Conservation (phyloP, 1,140 invertebrate species). For the Leptopilina clavipes region DNA sequence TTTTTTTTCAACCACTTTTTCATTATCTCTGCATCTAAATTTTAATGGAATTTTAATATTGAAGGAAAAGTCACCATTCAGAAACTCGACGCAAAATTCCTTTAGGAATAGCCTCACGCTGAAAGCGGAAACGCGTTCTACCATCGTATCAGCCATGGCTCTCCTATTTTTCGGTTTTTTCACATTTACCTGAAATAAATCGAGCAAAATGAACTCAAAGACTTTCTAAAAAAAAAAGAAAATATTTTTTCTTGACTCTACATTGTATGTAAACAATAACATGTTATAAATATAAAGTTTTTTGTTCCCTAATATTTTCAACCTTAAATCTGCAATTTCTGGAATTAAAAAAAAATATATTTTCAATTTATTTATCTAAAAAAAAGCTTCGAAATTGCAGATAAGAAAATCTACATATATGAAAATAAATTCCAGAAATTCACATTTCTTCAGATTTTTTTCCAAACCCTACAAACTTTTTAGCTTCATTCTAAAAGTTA, state of each 20-base stretch:
- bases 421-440: neutral
- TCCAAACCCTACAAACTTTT: neutral
- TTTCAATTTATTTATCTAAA: too few species aligned
- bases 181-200: constrained; percentile 73
- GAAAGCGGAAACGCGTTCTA: constrained; percentile 84
- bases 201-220: constrained; percentile 4
- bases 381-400: too few species aligned
- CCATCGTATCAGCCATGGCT: constrained; percentile 76
- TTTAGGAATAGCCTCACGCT: constrained; percentile 90
- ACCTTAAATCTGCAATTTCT: too few species aligned
- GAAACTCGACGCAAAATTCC: constrained; percentile 95
- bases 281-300: too few species aligned
- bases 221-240: neutral
- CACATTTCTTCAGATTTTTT: neutral
- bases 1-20: neutral
- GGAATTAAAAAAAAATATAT: too few species aligned
- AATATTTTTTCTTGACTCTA: too few species aligned
- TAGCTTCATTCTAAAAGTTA: neutral
- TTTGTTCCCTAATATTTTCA: too few species aligned
- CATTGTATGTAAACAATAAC: too few species aligned
- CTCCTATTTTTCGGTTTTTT: constrained; percentile 81
- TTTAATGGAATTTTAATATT: constrained; percentile 18
- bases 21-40: neutral
- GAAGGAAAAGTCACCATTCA: constrained; percentile 78
- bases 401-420: neutral